Evolutionary conservation across 2,888 invertebrate species (phyloP), one percentile per base, ranked within the genome.

Genomic region (Mayetiola destructor): DNA sequence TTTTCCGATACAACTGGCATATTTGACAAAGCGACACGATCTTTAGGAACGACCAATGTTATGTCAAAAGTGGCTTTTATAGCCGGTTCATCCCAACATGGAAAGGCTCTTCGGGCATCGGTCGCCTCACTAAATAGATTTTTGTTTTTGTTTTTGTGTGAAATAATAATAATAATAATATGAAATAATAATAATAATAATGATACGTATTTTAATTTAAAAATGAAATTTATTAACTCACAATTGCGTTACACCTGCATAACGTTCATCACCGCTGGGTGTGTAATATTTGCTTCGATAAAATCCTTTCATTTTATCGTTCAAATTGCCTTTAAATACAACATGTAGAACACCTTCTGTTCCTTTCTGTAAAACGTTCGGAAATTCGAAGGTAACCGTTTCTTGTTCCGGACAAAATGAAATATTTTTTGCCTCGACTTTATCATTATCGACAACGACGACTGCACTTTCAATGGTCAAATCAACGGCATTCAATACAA

Each of bases 61-160:
- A 97, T 86, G 69, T 93, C 88, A 73, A 96, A 97, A 1, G 89
- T 92, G 1, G 96, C 89, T 73, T 97, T 97, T 60, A 89, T 81
- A 12, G 92, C 89, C 9, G 96, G 97, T 72, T 97, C 97, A 71
- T 97, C 96, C 92, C 93, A 97, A 72, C 95, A 96, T 3, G 96
- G 96, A 67, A 97, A 96, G 67, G 93, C 91, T 63, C 88, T 78
- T 58, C 96, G 79, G 6, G 96, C 96, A 75, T 89, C 88, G 2
- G 88, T 89, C 0, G 90, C 79, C 69, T 90, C 88, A 20, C 53
- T 53, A 20, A 32, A 32, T 9, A 32, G 6, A 32, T 9, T 9
- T n/a, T n/a, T n/a, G n/a, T n/a, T n/a, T n/a, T n/a, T n/a, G n/a
- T n/a, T n/a, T n/a, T n/a, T n/a, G n/a, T n/a, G n/a, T 9, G 32